phyloP scores from a whole-genome alignment of 2,888 invertebrate genomes.

The Amiota minor region DNA sequence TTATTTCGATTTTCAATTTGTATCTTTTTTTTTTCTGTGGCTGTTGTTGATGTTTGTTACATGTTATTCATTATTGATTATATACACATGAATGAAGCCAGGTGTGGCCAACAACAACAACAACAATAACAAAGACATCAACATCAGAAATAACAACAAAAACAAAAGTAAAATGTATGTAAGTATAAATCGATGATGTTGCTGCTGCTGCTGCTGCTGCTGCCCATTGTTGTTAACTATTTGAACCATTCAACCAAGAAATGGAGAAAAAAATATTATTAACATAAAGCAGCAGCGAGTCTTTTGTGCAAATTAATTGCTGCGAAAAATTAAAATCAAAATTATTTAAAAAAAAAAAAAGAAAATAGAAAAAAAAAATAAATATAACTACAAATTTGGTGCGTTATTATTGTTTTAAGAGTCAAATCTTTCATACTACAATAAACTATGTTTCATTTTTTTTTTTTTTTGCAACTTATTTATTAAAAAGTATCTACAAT shows the following conservation, averaged over 20 bases:
- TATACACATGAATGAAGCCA: conserved; percentile 27
- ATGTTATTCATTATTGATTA: conserved; percentile 26
- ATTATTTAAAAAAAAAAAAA: conserved; percentile 26
- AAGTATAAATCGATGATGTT: background rate
- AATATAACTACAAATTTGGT: conserved; percentile 21
- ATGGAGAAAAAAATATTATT: no score
- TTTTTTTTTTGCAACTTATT: conserved; percentile 53
- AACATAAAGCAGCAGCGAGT: background rate
- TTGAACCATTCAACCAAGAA: background rate
- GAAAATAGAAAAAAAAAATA: conserved; percentile 34
- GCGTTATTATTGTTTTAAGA: conserved; percentile 19
- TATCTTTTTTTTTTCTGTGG: background rate
- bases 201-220: background rate
- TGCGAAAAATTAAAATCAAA: conserved; percentile 33
- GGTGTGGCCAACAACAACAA: conserved; percentile 11
- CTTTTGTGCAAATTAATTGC: conserved; percentile 27
- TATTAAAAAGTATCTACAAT: background rate
- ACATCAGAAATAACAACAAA: background rate
- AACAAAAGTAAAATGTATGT: background rate
- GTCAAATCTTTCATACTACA: conserved; percentile 1
- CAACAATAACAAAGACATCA: background rate
- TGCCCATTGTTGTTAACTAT: conserved; percentile 23
- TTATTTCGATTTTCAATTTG: no score
- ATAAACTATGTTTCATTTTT: conserved; percentile 40
- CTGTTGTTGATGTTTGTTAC: conserved; percentile 17